Evolutionary conservation across 2,113 vertebrate genomes (phyloP).

Genomic region (Vimba vimba): DNA sequence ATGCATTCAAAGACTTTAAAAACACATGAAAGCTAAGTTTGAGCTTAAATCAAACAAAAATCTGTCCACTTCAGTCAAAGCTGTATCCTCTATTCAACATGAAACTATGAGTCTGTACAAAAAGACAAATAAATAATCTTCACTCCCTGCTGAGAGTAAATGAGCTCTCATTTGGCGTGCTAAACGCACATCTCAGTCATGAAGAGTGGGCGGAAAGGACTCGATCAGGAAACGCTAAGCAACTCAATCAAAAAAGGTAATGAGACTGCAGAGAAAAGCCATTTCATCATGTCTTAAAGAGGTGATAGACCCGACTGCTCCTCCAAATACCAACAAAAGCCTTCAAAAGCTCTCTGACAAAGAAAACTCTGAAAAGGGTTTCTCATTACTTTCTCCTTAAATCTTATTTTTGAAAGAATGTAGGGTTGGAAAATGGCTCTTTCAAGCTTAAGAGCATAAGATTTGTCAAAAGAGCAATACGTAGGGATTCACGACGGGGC

Average conservation of each 20-base stretch:
- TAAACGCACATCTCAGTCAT: conserved; percentile 16
- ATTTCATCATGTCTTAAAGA: conserved; percentile 37
- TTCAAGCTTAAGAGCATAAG: neutral
- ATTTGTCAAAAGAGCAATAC: neutral
- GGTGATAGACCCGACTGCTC: conserved; percentile 23
- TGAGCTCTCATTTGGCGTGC: neutral
- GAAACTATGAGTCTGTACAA: neutral
- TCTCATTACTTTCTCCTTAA: conserved; percentile 24
- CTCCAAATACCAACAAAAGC: conserved; percentile 6
- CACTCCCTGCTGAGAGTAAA: neutral
- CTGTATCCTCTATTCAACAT: neutral
- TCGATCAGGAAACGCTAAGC: conserved; percentile 3
- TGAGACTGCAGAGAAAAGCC: conserved; percentile 16
- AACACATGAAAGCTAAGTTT: neutral
- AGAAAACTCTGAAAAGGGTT: neutral
- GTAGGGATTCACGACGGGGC: neutral
- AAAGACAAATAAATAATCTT: neutral
- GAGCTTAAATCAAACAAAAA: neutral
- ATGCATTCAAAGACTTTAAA: neutral
- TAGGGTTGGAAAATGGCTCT: conserved; percentile 9
- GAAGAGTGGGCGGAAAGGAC: conserved; percentile 12
- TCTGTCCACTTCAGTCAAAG: neutral
- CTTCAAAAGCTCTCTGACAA: conserved; percentile 14
- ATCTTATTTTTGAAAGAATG: conserved; percentile 5
- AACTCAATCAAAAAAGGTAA: conserved; percentile 24